Conservation (phyloP, 1,140 invertebrate species). For the Drosophila sp. region DNA sequence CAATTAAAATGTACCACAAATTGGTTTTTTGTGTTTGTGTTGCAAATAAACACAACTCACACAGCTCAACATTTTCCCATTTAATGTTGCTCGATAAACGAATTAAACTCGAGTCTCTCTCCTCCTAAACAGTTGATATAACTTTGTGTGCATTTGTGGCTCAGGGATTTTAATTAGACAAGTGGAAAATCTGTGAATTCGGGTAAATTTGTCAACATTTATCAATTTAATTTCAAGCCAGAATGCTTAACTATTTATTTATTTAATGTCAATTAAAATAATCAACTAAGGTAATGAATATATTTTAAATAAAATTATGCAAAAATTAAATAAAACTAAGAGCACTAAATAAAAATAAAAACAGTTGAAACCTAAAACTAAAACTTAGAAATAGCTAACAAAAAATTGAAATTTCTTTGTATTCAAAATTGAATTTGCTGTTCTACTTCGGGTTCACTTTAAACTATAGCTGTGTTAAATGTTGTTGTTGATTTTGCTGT, state of each 20-base stretch:
- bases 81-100: slow-evolving; percentile 11
- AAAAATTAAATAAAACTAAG: too few species aligned
- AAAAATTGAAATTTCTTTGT: not conserved
- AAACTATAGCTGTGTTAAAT: not conserved
- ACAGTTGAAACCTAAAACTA: not conserved
- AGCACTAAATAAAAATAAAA: not conserved
- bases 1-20: slow-evolving; percentile 77
- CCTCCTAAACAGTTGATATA: not conserved
- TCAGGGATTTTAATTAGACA: not conserved
- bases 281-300: too few species aligned
- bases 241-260: not conserved
- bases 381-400: not conserved
- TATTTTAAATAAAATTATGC: too few species aligned
- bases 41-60: slow-evolving; percentile 59
- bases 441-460: not conserved
- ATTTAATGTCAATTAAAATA: too few species aligned
- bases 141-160: slow-evolving; percentile 2
- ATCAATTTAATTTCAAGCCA: too few species aligned
- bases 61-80: not conserved
- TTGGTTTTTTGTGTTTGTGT: slow-evolving; percentile 75
- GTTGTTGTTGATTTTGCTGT: slow-evolving; percentile 11
- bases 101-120: not conserved
- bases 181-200: not conserved
- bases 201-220: too few species aligned
- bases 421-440: not conserved